Base-by-base conservation (phyloP, 2,113 vertebrate species). In the Callospermophilus lateralis region DNA sequence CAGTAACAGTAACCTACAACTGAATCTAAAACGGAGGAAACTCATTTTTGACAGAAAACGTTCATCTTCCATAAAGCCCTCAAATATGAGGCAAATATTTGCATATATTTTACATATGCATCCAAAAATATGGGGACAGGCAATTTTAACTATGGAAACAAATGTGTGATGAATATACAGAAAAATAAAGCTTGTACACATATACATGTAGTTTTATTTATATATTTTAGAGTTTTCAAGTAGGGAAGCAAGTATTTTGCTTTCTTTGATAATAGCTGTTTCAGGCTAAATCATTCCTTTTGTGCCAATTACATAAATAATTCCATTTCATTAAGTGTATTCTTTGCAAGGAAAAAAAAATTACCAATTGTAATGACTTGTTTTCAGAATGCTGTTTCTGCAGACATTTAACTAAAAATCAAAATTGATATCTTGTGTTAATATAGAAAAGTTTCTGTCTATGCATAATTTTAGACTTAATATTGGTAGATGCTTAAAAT, bases 341-440 rank as follows among this genome's bases (percentile, higher is more conserved):
- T 65, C 32, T 85, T 88, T 89, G 22, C 20, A 70, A 58, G 45
- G 61, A 51, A 51, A 51, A 4, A 51, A 81, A 78, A 67, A 67
- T 0, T 45, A 73, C 30, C 51, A 32, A 24, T 68, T 73, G 19
- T 72, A 72, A 68, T 63, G 30, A 61, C 8, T 84, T 88, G 78
- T 39, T 92, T 90, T 93, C 63, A 93, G 37, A 78, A 68, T n/a
- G 86, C 7, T 15, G 24, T 68, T 93, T 96, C 86, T 89, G 70
- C 0, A 77, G 37, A 80, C 81, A 73, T 45, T 87, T 90, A 92
- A 89, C 68, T 45, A 86, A 93, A 96, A 96, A 45, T 28, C 22
- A 94, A 48, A 96, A 89, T 1, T 13, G 12, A 0, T 55, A 90
- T 48, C 37, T 79, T 93, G 12, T 20, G 39, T 80, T 73, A 92